Evolutionary conservation across 2,113 vertebrate species (phyloP).

Genomic region (Phylloscopus whistleri): DNA sequence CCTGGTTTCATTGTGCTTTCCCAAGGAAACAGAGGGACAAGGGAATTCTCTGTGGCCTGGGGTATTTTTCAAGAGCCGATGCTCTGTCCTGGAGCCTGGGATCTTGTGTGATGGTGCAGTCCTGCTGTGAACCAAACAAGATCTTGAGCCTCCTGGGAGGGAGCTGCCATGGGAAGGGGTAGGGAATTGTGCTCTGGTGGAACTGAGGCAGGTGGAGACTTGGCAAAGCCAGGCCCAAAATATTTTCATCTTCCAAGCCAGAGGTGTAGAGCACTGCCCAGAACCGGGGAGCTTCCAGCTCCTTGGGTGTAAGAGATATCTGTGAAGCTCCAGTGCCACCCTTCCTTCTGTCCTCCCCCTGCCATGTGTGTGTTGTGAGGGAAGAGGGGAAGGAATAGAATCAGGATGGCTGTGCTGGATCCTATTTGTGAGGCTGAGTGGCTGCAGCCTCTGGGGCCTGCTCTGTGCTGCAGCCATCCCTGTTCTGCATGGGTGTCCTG

Average conservation of each 20-base stretch:
- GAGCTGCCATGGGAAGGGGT: neutral
- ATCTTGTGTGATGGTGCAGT: neutral
- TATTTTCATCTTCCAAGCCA: neutral
- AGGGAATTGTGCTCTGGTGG: neutral
- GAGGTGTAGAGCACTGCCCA: neutral
- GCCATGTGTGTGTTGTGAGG: too few relatives aligned
- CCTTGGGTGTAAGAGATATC: neutral
- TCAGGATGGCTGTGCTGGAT: neutral
- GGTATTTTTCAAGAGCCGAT: neutral
- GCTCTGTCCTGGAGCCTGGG: neutral
- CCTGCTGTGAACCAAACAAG: neutral
- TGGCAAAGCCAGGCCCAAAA: neutral
- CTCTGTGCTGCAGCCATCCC: neutral
- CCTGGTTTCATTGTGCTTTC: neutral
- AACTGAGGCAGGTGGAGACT: neutral
- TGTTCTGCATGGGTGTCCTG: rapidly evolving
- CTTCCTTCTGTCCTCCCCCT: neutral
- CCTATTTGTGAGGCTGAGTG: neutral
- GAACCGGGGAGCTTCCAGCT: rapidly evolving
- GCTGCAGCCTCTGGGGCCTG: neutral
- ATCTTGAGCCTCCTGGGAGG: neutral
- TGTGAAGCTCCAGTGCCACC: neutral
- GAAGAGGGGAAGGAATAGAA: neutral
- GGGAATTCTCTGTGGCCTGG: neutral
- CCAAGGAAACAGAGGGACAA: neutral